phyloP scores from a whole-genome alignment of 2,888 invertebrate genomes.

The Buathra laborator region DNA sequence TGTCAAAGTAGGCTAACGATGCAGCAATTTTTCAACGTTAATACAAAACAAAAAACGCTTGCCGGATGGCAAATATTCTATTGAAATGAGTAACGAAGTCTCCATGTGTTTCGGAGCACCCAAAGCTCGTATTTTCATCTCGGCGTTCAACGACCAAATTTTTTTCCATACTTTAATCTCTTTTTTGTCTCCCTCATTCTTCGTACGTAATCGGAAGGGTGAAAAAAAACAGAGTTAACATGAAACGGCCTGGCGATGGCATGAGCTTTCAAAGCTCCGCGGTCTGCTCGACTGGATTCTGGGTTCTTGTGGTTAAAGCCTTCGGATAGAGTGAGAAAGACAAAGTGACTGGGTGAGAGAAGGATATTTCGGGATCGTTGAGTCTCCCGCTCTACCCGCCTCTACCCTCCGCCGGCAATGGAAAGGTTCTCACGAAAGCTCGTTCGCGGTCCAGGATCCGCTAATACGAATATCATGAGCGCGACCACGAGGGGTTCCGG shows the following conservation, averaged over 20 bases:
- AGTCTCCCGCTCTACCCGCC: background rate
- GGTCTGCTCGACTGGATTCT: constrained; percentile 18
- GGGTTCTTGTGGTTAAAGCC: constrained; percentile 14
- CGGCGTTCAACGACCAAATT: background rate
- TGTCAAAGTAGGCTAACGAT: no score
- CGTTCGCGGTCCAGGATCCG: constrained; percentile 40
- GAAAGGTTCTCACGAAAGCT: constrained; percentile 47
- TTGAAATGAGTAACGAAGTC: background rate
- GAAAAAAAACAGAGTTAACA: background rate
- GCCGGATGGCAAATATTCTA: background rate
- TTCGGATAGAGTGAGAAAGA: constrained; percentile 28
- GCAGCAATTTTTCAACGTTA: no score
- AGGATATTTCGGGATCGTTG: constrained; percentile 36
- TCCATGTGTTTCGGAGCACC: background rate
- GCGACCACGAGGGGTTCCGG: constrained; percentile 31
- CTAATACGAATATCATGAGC: constrained; percentile 59
- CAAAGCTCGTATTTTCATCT: background rate
- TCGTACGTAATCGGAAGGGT: background rate
- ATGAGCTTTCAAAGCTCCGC: constrained; percentile 30
- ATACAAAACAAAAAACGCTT: background rate
- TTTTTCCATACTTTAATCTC: constrained; percentile 13
- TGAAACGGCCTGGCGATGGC: constrained; percentile 16
- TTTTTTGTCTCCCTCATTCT: background rate
- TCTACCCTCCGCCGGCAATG: background rate
- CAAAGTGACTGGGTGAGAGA: constrained; percentile 32